These are phyloP conservation scores for Scaptomyza pallida DNA, from an alignment of 1,140 invertebrate genomes.

Conservation along the genomic window DNA sequence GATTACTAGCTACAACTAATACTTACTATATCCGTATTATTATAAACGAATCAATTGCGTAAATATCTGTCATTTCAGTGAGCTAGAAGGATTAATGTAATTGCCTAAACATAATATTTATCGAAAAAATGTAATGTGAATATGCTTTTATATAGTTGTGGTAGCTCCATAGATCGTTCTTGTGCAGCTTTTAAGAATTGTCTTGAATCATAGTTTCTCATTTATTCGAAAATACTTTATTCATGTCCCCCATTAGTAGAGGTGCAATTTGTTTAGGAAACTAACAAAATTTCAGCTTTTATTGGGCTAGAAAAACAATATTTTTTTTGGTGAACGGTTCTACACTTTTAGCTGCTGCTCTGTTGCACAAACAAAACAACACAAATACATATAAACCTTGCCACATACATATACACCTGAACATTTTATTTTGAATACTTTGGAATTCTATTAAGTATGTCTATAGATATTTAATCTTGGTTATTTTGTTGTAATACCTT, in stretches of 20 bases:
- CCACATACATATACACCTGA: neutral
- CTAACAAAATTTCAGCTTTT: slow-evolving; percentile 20
- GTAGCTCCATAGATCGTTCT: neutral
- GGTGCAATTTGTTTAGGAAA: neutral
- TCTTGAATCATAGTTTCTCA: neutral
- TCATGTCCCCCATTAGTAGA: neutral
- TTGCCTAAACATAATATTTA: slow-evolving; percentile 9
- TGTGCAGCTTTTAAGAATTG: neutral
- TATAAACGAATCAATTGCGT: neutral
- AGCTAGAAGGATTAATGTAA: slow-evolving; percentile 25
- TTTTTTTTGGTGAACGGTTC: slow-evolving; percentile 30
- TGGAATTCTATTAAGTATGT: no score
- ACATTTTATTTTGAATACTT: slow-evolving; percentile 17
- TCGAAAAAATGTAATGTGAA: slow-evolving; percentile 5
- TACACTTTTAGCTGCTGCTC: slow-evolving; percentile 8
- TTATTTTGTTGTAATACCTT: slow-evolving; percentile 45
- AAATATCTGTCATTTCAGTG: slow-evolving; percentile 22
- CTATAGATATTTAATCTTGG: slow-evolving; percentile 34
- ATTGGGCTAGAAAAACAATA: neutral
- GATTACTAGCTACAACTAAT: slow-evolving; percentile 43
- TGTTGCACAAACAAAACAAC: slow-evolving; percentile 4
- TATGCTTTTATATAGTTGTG: slow-evolving; percentile 5
- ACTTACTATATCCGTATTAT: neutral
- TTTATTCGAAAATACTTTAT: neutral
- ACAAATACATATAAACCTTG: neutral